phyloP scores from a whole-genome alignment of 2,888 invertebrate species.

The Pollenia angustigena region DNA sequence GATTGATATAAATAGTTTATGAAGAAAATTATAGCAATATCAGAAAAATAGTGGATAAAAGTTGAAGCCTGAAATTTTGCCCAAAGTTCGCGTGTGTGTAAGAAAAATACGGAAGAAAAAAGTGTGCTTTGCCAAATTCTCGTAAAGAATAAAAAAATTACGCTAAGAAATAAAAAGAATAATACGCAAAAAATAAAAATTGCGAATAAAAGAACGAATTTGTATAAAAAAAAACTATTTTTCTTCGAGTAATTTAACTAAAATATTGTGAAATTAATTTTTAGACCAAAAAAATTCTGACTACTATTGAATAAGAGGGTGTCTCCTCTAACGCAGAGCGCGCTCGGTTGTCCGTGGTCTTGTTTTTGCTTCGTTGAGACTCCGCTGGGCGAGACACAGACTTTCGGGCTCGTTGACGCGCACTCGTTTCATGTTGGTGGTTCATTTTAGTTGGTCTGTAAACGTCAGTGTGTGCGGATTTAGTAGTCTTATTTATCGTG shows the following conservation, averaged over 20 bases:
- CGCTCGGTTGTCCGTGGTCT: conserved; percentile 68
- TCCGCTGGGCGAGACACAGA: conserved; percentile 73
- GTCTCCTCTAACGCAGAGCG: conserved; percentile 71
- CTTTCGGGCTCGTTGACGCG: conserved; percentile 72
- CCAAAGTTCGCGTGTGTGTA: conserved; percentile 62
- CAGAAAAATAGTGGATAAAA: conserved; percentile 53
- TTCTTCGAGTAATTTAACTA: background rate
- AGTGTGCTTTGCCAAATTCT: conserved; percentile 74
- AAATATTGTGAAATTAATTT: conserved; percentile 69
- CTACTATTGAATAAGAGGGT: conserved; percentile 73
- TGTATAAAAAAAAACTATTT: conserved; percentile 9
- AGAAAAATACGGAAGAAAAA: conserved; percentile 68
- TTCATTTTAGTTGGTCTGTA: conserved; percentile 71
- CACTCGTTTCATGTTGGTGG: conserved; percentile 72
- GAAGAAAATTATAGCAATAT: conserved; percentile 14
- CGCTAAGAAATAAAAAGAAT: conserved; percentile 45
- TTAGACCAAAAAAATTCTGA: conserved; percentile 56
- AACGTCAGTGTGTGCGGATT: conserved; percentile 71
- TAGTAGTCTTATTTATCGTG: conserved; percentile 44
- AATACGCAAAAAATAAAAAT: conserved; percentile 55
- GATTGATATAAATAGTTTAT: conserved; percentile 35
- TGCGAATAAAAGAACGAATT: conserved; percentile 19
- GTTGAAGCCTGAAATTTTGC: conserved; percentile 1
- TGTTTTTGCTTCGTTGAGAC: conserved; percentile 73
- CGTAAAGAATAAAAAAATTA: conserved; percentile 60